Base-by-base conservation (phyloP, 1,140 invertebrate genomes). In the Drosophila micromelanica region DNA sequence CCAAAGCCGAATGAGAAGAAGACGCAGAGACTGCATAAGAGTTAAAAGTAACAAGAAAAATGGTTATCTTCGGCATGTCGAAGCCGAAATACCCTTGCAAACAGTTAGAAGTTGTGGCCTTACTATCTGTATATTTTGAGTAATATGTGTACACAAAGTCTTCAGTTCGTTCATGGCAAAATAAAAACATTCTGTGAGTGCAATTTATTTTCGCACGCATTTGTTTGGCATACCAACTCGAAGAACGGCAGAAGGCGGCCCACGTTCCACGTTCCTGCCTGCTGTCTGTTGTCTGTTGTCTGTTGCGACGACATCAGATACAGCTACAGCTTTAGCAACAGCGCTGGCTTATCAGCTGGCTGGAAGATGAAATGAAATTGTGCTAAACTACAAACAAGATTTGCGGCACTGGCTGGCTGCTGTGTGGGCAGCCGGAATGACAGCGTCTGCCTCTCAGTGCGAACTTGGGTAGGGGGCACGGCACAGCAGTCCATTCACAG, bases 381-480 rank as follows among this genome's bases (percentile, higher is more conserved):
- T 87, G 81, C 82, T 87, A 87, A 80, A 86, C 82, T 81, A 86
- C 75, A 78, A 86, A 89, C 84, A 75, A 89, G 82, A 89, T 79
- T 78, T 73, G 60, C 46, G 63, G 17, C 74, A 71, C 27, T 23
- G 27, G 27, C 54, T 32, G 65, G 27, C 62, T 45, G 38, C 30
- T 68, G 70, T 78, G 80, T 77, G 61, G 73, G 57, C 51, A 54
- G 61, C 59, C 51, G 55, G 64, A 67, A 60, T 68, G 70, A 73
- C 70, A 73, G 40, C 62, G 54, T 35, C 54, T 67, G 69, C 69
- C 42, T 15, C 57, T 45, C 23, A 27, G 13, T 38, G 32, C 8
- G 54, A 45, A 7, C 48, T 30, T 12, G 3, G 23, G 32, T 13
- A 63, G 45, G 13, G 13, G 55, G 30, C 40, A 45, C 13, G 40